Base-by-base conservation (phyloP, 2,113 vertebrate genomes). In the Chamaetylas fuelleborni region DNA sequence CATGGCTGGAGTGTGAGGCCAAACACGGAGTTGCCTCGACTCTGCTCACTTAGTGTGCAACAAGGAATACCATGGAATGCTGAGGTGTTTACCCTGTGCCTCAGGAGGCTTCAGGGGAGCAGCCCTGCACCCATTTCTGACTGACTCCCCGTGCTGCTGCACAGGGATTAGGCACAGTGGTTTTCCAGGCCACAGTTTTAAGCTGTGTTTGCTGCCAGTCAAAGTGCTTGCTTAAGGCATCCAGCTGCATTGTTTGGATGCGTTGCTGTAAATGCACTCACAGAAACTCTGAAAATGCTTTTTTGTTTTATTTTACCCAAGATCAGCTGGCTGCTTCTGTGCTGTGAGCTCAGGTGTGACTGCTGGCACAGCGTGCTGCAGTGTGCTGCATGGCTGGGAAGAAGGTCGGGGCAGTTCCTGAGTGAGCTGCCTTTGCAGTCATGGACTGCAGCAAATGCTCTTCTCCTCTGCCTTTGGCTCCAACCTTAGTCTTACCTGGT, bases 11-110 rank as follows among this genome's bases (percentile, higher is more conserved):
- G 14, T 1, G 3, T 51, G 54, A 42, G 34, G 38, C 33, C 58
- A 60, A 64, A 12, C 33, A 26, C 3, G 0, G 0, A 2, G 29
- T 24, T 19, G 13, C 36, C 36, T 81, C 34, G 33, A 20, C 33
- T 38, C 38, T 86, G 26, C 34, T 81, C 42, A 1, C n/a, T 56
- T 26, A 11, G 24, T 2, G 3, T 51, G 31, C 24, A 51, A 8
- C 3, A 7, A 34, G n/a, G 42, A 81, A 2, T 15, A 18, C 3
- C 2, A 0, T 36, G 51, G 38, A 14, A 23, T 15, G 47, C 36
- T 79, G 50, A 24, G 14, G 11, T 4, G 6, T 19, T 2, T 1
- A 8, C n/a, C 1, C 1, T 0, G 1, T 26, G 58, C 47, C 14
- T 48, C 3, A 1, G 69, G 20, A 43, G 33, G 48, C 54, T 56